Evolutionary conservation across 2,888 invertebrate species (phyloP), one percentile per base, ranked within the genome.

Genomic region (Ectemnius cavifrons): DNA sequence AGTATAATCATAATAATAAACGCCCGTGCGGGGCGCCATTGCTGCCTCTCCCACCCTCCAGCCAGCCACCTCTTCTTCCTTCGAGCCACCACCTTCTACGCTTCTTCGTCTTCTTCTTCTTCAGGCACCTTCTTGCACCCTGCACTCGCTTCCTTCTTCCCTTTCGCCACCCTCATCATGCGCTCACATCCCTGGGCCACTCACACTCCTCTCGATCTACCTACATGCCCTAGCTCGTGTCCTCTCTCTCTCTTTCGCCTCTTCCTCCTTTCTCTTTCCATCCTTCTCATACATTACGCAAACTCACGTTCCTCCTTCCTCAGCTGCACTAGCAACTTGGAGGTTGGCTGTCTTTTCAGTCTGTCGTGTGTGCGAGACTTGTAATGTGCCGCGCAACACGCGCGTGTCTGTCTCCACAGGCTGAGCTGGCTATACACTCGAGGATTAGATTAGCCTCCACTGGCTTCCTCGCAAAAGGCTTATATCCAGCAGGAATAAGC

Each of bases 1-100:
- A 89, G 86, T 89, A 89, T 89, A 89, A 90, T 90, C 88, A 90
- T 89, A 90, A 89, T 90, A 90, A 90, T 89, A 89, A 90, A 89
- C 89, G 89, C 89, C 89, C 88, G 87, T 86, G 84, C 86, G 86
- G 88, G 87, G 86, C 87, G 89, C 89, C 89, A 89, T 89, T 89
- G 89, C 89, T 88, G 85, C 81, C 85, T 85, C 82, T 82, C 79
- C 85, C 85, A 81, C 84, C 84, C 83, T 81, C 84, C 66, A 66
- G 65, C 78, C 70, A 64, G 67, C 71, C 75, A 67, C 73, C 59
- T 68, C 74, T 80, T 74, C 79, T 77, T 78, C 76, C 71, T 14
- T 16, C 49, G 14, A 14, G 4, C 16, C 63, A 56, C 52, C 65
- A 67, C 59, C 69, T 67, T 60, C 27, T 68, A 62, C 72, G 77